phyloP scores from a whole-genome alignment of 2,113 vertebrate genomes.

The Siphamia tubifer region DNA sequence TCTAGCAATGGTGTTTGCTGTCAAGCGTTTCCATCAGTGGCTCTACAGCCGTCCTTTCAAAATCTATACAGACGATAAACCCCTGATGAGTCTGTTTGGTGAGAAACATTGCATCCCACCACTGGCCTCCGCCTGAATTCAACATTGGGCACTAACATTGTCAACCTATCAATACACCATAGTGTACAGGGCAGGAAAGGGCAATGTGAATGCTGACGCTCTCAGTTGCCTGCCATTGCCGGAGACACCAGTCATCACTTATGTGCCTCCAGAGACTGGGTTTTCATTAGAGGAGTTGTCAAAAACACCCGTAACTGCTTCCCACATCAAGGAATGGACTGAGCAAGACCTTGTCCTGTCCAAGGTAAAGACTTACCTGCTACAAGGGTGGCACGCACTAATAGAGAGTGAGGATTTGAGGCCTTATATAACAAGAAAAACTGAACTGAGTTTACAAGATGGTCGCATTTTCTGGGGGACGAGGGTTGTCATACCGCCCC shows the following conservation, averaged over 20 bases:
- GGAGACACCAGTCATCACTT: too few species aligned
- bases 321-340: too few species aligned
- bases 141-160: not conserved
- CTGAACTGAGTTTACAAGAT: not conserved
- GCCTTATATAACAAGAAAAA: not conserved
- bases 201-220: not conserved
- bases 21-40: not conserved
- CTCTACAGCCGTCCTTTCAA: not conserved
- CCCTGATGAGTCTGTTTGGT: not conserved
- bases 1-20: not conserved
- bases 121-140: not conserved
- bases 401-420: not conserved
- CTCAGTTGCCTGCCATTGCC: not conserved
- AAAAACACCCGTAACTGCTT: too few species aligned
- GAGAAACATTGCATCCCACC: not conserved
- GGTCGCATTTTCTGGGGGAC: not conserved
- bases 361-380: too few species aligned
- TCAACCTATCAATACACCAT: not conserved
- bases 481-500: not conserved
- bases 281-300: not conserved
- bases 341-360: too few species aligned
- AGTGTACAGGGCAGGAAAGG: not conserved
- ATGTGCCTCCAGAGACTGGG: not conserved
- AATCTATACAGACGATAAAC: not conserved
- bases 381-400: too few species aligned